These are phyloP conservation scores for Acanthurus lineatus DNA, from an alignment of 2,797 vertebrate genomes.

Conservation along the genomic window DNA sequence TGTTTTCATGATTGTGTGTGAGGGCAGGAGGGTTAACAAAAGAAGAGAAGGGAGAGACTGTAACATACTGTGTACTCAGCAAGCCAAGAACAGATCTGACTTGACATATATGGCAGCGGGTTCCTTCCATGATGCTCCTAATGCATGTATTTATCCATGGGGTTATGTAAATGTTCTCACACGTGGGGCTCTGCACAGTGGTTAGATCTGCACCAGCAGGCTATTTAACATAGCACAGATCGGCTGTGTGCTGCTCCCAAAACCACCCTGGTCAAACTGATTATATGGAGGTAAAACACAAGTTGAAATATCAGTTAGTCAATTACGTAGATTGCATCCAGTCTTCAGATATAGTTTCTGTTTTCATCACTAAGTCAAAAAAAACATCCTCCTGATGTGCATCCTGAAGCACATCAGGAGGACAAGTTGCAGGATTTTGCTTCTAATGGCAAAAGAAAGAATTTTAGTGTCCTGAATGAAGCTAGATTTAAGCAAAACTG, in stretches of 20 bases:
- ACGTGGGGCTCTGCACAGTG: background rate
- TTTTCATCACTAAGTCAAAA: background rate
- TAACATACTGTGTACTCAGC: constrained; percentile 47
- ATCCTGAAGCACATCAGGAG: no score
- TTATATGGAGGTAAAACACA: no score
- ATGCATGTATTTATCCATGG: constrained; percentile 29
- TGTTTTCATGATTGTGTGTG: constrained; percentile 13
- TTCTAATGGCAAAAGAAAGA: background rate
- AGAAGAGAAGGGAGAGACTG: background rate
- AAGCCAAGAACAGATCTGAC: constrained; percentile 42
- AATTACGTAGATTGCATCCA: no score
- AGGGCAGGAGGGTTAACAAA: constrained; percentile 9
- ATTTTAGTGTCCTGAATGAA: no score
- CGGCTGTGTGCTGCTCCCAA: background rate
- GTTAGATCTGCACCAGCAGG: background rate
- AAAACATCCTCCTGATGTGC: background rate
- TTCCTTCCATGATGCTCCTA: background rate
- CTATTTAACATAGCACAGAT: background rate
- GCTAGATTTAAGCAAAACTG: no score
- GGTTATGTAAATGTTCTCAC: constrained; percentile 22
- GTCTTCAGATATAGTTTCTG: background rate
- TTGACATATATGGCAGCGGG: constrained; percentile 37
- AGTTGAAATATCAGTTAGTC: no score
- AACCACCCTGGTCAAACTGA: background rate
- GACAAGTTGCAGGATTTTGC: background rate